phyloP scores from a whole-genome alignment of 2,888 invertebrate genomes.

The Cynaeus angustus region DNA sequence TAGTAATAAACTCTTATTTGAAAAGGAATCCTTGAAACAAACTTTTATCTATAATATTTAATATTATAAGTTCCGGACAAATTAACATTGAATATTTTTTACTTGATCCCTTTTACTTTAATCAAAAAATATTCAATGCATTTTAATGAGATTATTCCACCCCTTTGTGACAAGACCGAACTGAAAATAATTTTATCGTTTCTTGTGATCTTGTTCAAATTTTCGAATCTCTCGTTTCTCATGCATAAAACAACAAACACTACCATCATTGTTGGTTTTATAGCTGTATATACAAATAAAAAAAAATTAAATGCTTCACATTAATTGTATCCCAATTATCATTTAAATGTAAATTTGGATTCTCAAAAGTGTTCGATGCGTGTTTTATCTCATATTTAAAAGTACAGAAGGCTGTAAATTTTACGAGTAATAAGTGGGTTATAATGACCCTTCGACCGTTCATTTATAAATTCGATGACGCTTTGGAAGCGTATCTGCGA shows the following conservation, averaged over 20 bases:
- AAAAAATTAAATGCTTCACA: neutral
- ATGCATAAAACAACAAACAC: conserved; percentile 1
- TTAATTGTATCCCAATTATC: neutral
- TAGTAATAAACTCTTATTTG: too few relatives aligned
- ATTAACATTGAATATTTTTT: conserved; percentile 4
- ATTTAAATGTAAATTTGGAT: conserved; percentile 18
- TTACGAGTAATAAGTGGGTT: conserved; percentile 53
- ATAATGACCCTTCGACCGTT: conserved; percentile 52
- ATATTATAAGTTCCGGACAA: neutral
- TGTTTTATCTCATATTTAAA: conserved; percentile 48
- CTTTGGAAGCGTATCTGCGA: conserved; percentile 22
- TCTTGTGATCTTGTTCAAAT: conserved; percentile 11
- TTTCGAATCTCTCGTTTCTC: conserved; percentile 8
- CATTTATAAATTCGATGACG: conserved; percentile 51
- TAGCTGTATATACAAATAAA: neutral
- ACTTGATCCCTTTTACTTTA: neutral
- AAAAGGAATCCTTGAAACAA: neutral
- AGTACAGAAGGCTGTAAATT: conserved; percentile 50
- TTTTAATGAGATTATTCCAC: conserved; percentile 28
- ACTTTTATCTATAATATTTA: neutral
- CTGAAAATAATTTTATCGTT: conserved; percentile 14
- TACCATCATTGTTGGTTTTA: neutral
- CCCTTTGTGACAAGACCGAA: conserved; percentile 12
- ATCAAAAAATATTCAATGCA: conserved; percentile 33
- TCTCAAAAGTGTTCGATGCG: conserved; percentile 41